These are phyloP conservation scores for Parauchenoglanis ngamensis DNA, from an alignment of 2,797 vertebrate genomes.

Conservation along the genomic window DNA sequence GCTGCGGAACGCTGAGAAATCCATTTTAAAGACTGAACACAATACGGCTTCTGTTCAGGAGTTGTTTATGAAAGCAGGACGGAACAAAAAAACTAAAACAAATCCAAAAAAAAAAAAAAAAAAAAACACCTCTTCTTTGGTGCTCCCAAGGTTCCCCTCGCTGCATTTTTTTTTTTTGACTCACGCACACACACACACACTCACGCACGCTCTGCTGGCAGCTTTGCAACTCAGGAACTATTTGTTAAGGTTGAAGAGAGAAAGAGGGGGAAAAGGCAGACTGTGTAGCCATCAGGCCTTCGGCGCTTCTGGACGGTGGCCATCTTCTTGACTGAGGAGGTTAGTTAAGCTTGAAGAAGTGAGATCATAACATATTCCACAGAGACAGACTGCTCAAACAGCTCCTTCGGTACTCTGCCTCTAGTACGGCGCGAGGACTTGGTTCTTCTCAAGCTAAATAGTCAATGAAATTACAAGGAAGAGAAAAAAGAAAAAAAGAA, in stretches of 20 bases:
- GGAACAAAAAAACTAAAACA: constrained; percentile 20
- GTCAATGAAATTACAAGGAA: constrained; percentile 18
- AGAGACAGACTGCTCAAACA: constrained; percentile 17
- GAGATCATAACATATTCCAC: constrained; percentile 46
- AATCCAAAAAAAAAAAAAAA: not conserved
- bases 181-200: not conserved
- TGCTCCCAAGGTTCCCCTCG: not conserved
- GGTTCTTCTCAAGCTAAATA: constrained; percentile 12
- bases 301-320: constrained; percentile 50
- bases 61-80: constrained; percentile 50
- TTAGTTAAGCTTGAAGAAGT: constrained; percentile 59
- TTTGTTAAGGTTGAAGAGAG: constrained; percentile 45
- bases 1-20: constrained; percentile 61
- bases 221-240: constrained; percentile 41
- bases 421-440: not conserved
- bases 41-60: constrained; percentile 44
- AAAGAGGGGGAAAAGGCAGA: constrained; percentile 26
- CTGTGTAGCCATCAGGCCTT: not conserved
- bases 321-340: constrained; percentile 63
- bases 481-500: no score
- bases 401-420: constrained; percentile 17
- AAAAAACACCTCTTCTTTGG: constrained; percentile 31
- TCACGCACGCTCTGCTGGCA: constrained; percentile 19
- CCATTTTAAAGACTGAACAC: constrained; percentile 61
- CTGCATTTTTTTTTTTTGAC: constrained; percentile 20